Conservation (phyloP, 2,888 invertebrate genomes). For the Thumatha senex region DNA sequence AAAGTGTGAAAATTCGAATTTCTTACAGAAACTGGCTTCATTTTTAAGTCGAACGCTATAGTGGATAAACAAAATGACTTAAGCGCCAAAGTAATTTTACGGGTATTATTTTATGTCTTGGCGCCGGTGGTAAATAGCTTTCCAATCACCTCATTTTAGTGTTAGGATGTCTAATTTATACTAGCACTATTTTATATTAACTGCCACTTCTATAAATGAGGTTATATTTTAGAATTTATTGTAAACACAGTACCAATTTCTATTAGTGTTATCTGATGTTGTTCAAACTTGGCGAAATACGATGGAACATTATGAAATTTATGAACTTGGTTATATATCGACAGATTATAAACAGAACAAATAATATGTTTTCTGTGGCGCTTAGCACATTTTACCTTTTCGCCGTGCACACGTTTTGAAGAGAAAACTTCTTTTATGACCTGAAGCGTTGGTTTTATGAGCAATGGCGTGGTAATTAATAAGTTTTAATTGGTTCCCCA, state of each 20-base stretch:
- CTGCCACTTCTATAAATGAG: too few relatives aligned
- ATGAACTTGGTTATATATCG: not conserved
- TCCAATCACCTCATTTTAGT: too few relatives aligned
- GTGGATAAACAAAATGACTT: slow-evolving; percentile 2
- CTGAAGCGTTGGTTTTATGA: slow-evolving; percentile 59
- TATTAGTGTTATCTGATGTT: too few relatives aligned
- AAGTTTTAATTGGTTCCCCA: slow-evolving; percentile 70
- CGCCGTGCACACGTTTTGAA: slow-evolving; percentile 52
- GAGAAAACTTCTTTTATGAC: slow-evolving; percentile 69
- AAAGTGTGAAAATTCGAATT: slow-evolving; percentile 49
- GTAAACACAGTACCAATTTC: too few relatives aligned
- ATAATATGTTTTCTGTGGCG: slow-evolving; percentile 14
- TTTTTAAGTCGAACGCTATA: slow-evolving; percentile 26
- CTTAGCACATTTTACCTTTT: not conserved
- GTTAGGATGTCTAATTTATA: too few relatives aligned
- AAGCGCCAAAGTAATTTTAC: slow-evolving; percentile 1
- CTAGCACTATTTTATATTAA: too few relatives aligned
- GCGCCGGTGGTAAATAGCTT: not conserved
- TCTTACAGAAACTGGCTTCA: slow-evolving; percentile 40
- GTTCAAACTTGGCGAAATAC: too few relatives aligned
- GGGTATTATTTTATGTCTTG: slow-evolving; percentile 1
- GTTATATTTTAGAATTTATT: too few relatives aligned
- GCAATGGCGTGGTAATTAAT: slow-evolving; percentile 66
- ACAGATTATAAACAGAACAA: too few relatives aligned
- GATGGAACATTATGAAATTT: not conserved